Evolutionary conservation across 2,113 vertebrate genomes (phyloP), one percentile per base, ranked within the genome.

Genomic region (Illadopsis cleaveri): DNA sequence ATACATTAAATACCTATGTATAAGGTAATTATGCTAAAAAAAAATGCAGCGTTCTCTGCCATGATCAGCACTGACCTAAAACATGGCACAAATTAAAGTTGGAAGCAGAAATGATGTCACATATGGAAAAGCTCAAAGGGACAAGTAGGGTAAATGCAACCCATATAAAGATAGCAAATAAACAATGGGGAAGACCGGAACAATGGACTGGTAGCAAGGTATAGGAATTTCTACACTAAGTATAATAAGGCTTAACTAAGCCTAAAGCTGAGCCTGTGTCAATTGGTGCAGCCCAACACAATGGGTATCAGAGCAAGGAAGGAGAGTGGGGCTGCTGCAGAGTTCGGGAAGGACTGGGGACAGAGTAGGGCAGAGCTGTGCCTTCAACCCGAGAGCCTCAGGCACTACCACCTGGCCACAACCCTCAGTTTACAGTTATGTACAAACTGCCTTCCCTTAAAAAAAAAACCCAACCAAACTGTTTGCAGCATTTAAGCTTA

Each of bases 321-420:
- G 19, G 1, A 0, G 7, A 71, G 20, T 3, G 14, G 7, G n/a
- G 42, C 9, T 60, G 16, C 23, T 2, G 10, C 27, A 58, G 17
- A 12, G 23, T 1, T 1, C 0, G 4, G 35, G 35, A 40, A 58
- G 35, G 17, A 40, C 24, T 1, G 1, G 35, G 16, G 24, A 15
- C 21, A 54, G 33, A 3, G 23, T 1, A 24, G 21, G 51, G 35
- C n/a, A 89, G 64, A 71, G 42, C 17, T 37, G 17, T 23, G 22
- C 45, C 66, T 48, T 51, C 80, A 61, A 33, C 8, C 18, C 20
- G 54, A 37, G 15, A 42, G 30, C 33, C 38, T 54, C 54, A 21
- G 33, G 30, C 15, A 11, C 33, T 48, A 45, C 28, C 16, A 61
- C 17, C 12, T 0, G 1, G 38, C 23, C 60, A 69, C 33, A 66